These are phyloP conservation scores for Rhinogobio ventralis DNA, from an alignment of 2,797 vertebrate genomes.

Conservation along the genomic window DNA sequence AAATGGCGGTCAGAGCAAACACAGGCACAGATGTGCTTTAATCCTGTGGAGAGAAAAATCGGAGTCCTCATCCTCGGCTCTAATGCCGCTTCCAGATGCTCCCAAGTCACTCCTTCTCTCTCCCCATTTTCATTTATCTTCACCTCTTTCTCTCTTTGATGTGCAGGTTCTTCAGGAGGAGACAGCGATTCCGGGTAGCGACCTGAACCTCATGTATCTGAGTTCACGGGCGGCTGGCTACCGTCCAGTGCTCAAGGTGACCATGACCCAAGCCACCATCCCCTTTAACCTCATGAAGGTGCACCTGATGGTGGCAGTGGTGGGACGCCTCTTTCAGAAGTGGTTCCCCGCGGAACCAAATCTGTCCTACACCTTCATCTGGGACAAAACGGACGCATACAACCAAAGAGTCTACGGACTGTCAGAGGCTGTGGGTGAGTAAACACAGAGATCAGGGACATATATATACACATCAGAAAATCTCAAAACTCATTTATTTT, in stretches of 20 bases:
- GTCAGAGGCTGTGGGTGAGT: conserved; percentile 96
- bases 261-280: conserved; percentile 92
- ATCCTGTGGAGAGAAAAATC: conserved; percentile 42
- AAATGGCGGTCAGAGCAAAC: conserved; percentile 46
- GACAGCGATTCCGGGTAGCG: conserved; percentile 92
- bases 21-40: conserved; percentile 50
- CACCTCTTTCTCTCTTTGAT: conserved; percentile 41
- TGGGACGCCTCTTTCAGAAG: conserved; percentile 97
- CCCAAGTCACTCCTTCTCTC: background rate
- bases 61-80: conserved; percentile 28
- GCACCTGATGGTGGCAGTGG: conserved; percentile 97
- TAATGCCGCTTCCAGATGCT: conserved; percentile 48
- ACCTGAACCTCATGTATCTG: conserved; percentile 91
- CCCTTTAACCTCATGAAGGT: conserved; percentile 99
- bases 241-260: conserved; percentile 94
- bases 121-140: conserved; percentile 30
- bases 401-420: conserved; percentile 95
- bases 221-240: conserved; percentile 95
- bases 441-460: background rate
- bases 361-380: conserved; percentile 96
- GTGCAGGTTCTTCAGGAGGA: conserved; percentile 94
- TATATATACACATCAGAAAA: too few species aligned
- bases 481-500: background rate
- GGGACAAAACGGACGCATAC: conserved; percentile 98
- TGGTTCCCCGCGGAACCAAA: conserved; percentile 98